Evolutionary conservation across 2,797 vertebrate genomes (phyloP).

Genomic region (Carduelis carduelis): DNA sequence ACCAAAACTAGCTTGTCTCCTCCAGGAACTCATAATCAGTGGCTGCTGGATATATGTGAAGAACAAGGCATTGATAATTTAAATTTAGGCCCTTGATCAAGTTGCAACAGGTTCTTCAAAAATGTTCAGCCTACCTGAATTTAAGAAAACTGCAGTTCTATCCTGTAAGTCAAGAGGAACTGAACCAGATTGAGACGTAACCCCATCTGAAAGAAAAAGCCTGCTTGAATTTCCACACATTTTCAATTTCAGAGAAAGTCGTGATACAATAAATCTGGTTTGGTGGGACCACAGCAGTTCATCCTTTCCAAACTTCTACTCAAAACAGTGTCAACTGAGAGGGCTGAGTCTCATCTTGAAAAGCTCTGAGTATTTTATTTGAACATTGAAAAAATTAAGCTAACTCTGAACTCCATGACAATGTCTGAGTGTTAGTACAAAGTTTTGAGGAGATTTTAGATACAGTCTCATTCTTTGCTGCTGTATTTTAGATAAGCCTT

Average conservation of each 20-base stretch:
- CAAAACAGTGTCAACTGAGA: neutral
- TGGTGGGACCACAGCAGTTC: neutral
- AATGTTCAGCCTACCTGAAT: neutral
- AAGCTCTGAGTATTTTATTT: neutral
- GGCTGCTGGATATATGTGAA: neutral
- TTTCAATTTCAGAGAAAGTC: neutral
- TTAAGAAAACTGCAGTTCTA: neutral
- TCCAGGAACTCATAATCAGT: neutral
- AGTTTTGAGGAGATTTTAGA: neutral
- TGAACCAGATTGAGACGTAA: neutral
- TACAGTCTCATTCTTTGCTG: neutral
- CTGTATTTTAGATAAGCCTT: neutral
- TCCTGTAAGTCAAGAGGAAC: neutral
- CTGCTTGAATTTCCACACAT: neutral
- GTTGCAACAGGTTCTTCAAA: neutral
- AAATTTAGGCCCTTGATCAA: neutral
- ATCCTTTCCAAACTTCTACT: neutral
- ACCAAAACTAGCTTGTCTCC: neutral
- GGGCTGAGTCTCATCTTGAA: neutral
- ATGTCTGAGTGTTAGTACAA: neutral
- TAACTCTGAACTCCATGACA: neutral
- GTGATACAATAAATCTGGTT: neutral
- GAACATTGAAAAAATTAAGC: neutral
- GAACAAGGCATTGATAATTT: neutral
- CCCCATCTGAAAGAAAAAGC: neutral